Evolutionary conservation across 2,797 vertebrate genomes (phyloP), one percentile per base, ranked within the genome.

Genomic region (Menidia menidia): DNA sequence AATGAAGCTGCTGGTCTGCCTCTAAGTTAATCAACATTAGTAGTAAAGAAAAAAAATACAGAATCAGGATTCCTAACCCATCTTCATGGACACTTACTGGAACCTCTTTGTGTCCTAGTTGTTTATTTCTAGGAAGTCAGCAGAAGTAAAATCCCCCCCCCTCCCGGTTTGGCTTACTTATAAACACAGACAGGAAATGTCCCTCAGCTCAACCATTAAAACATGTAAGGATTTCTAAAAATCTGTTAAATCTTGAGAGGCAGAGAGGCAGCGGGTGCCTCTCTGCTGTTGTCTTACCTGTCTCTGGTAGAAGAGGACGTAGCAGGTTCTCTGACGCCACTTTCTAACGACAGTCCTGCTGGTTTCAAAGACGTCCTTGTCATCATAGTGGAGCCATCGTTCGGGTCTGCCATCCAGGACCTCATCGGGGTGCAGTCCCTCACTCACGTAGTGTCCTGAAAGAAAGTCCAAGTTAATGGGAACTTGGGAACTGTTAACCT

Each of bases 311-410:
- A 51, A 4, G 15, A 41, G 18, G 12, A 63, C 9, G 8, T 52
- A 41, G 4, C 13, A 45, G 14, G 39, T 15, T 42, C 33, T 32
- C 10, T 11, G 10, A 31, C 19, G 14, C 18, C 14, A 15, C 48
- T 63, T 14, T 10, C 8, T 32, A 41, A 52, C 19, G 2, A 42
- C 8, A 6, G 14, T 9, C 52, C 35, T 50, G 35, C n/a, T 61
- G 12, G 31, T 61, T 6, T 48, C 32, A n/a, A 35, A 42, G 47
- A 52, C 33, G 15, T 41, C n/a, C 3, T 6, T 39, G 47, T 62
- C 60, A 19, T 51, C 19, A 39, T 39, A 62, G 33, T 51, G 47
- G 33, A 62, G 47, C 45, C 60, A 41, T 39, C 12, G 7, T 6
- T 62, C 45, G 8, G 19, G 4, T 30, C 15, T 4, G 1, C 25